Base-by-base conservation (phyloP, 2,113 vertebrate genomes). In the Nymphicus hollandicus region DNA sequence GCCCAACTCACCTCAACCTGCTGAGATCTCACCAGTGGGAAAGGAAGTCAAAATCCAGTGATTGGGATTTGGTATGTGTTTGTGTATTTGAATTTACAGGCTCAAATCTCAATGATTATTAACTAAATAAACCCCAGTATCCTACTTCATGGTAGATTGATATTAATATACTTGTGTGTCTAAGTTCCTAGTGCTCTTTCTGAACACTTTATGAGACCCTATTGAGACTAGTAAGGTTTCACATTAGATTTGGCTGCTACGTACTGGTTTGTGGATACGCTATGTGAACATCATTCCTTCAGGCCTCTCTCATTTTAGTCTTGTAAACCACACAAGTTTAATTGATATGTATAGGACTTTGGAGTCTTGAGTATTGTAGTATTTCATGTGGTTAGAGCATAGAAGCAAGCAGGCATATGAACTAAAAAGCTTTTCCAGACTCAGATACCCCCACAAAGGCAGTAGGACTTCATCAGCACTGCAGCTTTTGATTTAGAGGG, bases 401-500 rank as follows among this genome's bases (percentile, higher is more conserved):
- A 83, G 76, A 49, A 86, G n/a, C 70, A 64, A 78, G 61, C 24
- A 82, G 61, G 55, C 55, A 35, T 39, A 43, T 17, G 28, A 70
- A 43, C 16, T 78, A 43, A 74, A 65, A 86, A 66, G 24, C 53
- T 95, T 85, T 89, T n/a, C 46, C 23, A 74, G 79, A 25, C 50
- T 55, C 18, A 44, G 35, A 28, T 88, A 61, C 47, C 13, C 20
- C 16, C 28, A 11, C 27, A 6, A 6, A 46, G 47, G 64, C 76
- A 64, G 29, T 56, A 63, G 43, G 72, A 71, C 43, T 79, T 94
- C 11, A 19, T 69, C 76, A 63, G 61, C 84, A 24, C 11, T 53
- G 27, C 64, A 93, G 31, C 52, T 71, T 89, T 92, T 90, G 73
- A 81, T 94, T 82, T 86, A 86, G 72, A 87, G 76, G 44, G 35